Evolutionary conservation across 2,113 vertebrate species (phyloP), one percentile per base, ranked within the genome.

Genomic region (Ondatra zibethicus): DNA sequence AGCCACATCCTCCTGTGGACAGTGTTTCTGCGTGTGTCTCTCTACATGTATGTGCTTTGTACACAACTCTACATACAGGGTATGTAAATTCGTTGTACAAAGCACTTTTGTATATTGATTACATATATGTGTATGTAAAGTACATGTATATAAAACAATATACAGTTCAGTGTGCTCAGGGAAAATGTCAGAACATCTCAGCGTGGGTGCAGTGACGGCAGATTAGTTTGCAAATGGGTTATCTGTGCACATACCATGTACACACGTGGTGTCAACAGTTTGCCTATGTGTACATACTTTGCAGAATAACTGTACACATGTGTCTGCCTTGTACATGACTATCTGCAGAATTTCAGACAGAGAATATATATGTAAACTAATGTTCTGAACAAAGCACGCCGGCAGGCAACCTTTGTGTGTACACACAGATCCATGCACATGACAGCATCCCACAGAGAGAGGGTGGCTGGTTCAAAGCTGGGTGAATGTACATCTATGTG

Each of bases 41-140:
- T 97, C 85, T 82, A 75, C 89, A 72, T 93, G 82, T 93, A 70
- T 68, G 92, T 94, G 93, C 95, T 96, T 88, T 94, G 93, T 96
- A 75, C 91, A 85, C 91, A 33, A 84, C 75, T 84, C 58, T 2
- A 52, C 92, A 63, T 90, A 72, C 9, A 47, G 70, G 61, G 13
- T 27, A 65, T 77, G 89, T 95, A 33, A 55, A 36, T 68, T 75
- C 55, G 1, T 42, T 68, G 73, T 91, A 47, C 78, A 42, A 16
- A 81, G 39, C 3, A 17, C n/a, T 61, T 80, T 91, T 76, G 85
- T 85, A 93, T 92, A 76, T 85, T 89, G 91, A 65, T 58, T 3
- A 50, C 88, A 68, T 81, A 87, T 86, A 61, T 89, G 93, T 97
- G 65, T 63, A 33, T 61, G 91, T 10, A 7, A 29, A 42, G 88